Percentiles rank a stretch among this genome's conserved stretches.
Conservation (phyloP, 2,888 invertebrate genomes). For the Noctua fimbriata region DNA sequence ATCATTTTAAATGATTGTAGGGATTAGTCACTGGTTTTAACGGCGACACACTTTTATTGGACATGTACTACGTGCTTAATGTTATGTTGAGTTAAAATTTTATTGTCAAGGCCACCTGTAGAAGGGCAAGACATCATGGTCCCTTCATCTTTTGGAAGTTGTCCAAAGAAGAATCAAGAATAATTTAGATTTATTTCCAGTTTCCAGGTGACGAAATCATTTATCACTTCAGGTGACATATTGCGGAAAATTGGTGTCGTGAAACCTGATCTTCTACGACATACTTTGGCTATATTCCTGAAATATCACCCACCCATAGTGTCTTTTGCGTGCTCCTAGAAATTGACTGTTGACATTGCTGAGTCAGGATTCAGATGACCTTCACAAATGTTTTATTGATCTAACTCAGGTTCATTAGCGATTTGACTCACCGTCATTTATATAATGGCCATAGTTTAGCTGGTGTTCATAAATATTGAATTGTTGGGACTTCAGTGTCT, state of each 20-base stretch:
- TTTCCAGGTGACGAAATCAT: constrained; percentile 30
- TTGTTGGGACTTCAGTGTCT: background rate
- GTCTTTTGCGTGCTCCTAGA: constrained; percentile 47
- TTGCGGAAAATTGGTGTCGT: constrained; percentile 19
- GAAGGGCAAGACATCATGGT: constrained; percentile 18
- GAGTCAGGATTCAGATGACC: constrained; percentile 63
- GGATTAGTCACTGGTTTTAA: constrained; percentile 48
- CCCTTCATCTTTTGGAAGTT: constrained; percentile 32
- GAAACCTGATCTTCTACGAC: constrained; percentile 24
- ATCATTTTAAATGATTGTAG: constrained; percentile 39
- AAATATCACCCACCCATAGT: constrained; percentile 22
- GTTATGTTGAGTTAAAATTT: constrained; percentile 2
- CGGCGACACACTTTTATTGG: constrained; percentile 22
- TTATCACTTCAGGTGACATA: constrained; percentile 25
- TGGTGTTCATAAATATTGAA: constrained; percentile 27
- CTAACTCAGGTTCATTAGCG: constrained; percentile 52
- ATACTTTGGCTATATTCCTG: constrained; percentile 16
- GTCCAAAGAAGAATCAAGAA: constrained; percentile 40
- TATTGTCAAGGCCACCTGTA: constrained; percentile 28
- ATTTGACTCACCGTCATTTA: constrained; percentile 54
- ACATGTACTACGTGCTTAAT: background rate
- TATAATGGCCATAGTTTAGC: constrained; percentile 28
- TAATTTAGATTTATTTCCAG: constrained; percentile 10
- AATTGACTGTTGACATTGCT: constrained; percentile 52
- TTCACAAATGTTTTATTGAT: constrained; percentile 66